A percentile compares a stretch with the other conserved stretches of the same genome.
phyloP scores from a whole-genome alignment of 2,888 invertebrate genomes.

The Chrysolina oricalcia region DNA sequence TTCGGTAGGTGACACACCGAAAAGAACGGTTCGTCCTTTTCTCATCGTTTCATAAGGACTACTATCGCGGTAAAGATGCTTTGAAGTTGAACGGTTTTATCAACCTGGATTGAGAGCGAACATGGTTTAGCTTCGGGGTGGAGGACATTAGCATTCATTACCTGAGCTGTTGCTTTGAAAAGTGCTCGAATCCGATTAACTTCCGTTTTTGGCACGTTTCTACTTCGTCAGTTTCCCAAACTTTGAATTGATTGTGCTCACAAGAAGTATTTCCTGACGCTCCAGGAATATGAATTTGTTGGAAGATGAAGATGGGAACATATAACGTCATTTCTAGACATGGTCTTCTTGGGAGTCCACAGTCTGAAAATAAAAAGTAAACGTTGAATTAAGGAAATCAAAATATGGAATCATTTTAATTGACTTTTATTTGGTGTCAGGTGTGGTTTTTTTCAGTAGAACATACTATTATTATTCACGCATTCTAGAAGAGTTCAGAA shows the following conservation, averaged over 20 bases:
- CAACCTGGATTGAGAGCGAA: conserved; percentile 4
- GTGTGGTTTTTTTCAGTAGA: no score
- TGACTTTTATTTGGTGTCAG: no score
- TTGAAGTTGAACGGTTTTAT: neutral
- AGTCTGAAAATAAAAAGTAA: no score
- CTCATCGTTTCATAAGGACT: neutral
- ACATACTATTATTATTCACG: no score
- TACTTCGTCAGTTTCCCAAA: neutral
- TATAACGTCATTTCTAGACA: no score
- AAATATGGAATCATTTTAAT: no score
- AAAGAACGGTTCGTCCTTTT: neutral
- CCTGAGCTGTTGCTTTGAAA: conserved; percentile 23
- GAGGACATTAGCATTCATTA: conserved; percentile 25
- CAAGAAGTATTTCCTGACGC: neutral
- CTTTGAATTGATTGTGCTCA: neutral
- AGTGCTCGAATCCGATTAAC: conserved; percentile 3
- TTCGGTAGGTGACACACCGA: conserved; percentile 2
- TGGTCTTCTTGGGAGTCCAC: no score
- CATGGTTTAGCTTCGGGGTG: conserved; percentile 18
- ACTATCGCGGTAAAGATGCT: neutral
- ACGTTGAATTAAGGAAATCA: no score
- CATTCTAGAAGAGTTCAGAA: no score
- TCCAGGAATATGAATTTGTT: neutral
- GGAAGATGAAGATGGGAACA: neutral
- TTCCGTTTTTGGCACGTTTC: conserved; percentile 27